A percentile compares a stretch with the other conserved stretches of the same genome.
Evolutionary conservation across 2,797 vertebrate genomes (phyloP).

Genomic region (Amazona finschi): DNA sequence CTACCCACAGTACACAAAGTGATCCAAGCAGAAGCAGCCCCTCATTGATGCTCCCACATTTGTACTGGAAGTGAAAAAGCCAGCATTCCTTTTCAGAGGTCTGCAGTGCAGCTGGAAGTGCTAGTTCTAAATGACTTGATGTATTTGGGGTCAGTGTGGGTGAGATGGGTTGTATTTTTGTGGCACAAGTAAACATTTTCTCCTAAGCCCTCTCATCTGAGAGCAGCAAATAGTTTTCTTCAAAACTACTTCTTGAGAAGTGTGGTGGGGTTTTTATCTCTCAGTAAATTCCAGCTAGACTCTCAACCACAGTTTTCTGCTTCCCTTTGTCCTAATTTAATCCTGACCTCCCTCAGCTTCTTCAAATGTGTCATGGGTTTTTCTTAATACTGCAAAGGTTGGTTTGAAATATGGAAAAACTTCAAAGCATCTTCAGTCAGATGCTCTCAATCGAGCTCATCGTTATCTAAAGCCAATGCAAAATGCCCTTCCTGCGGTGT

Average conservation of each 20-base stretch:
- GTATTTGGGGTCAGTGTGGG: not conserved
- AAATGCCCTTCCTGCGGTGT: constrained; percentile 6
- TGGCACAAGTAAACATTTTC: not conserved
- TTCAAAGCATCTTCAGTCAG: not conserved
- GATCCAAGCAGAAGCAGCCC: not conserved
- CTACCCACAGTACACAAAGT: not conserved
- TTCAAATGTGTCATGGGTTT: not conserved
- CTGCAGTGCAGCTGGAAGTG: fast-evolving
- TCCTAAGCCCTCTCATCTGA: not conserved
- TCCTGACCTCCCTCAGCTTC: not conserved
- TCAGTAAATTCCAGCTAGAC: not conserved
- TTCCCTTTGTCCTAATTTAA: not conserved
- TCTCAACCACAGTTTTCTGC: not conserved
- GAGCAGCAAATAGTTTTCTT: not conserved
- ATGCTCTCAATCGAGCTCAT: not conserved
- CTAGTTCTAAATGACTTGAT: not conserved
- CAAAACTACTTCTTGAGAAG: not conserved
- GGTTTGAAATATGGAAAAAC: not conserved
- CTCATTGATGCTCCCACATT: not conserved
- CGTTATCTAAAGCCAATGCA: not conserved
- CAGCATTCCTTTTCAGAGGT: not conserved
- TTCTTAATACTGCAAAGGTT: not conserved
- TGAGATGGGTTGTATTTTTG: not conserved
- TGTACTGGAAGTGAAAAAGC: not conserved
- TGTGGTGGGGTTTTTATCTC: not conserved